A percentile compares a stretch with the other conserved stretches of the same genome.
Conservation (phyloP, 2,888 invertebrate species). For the Nymphalis polychloros region DNA sequence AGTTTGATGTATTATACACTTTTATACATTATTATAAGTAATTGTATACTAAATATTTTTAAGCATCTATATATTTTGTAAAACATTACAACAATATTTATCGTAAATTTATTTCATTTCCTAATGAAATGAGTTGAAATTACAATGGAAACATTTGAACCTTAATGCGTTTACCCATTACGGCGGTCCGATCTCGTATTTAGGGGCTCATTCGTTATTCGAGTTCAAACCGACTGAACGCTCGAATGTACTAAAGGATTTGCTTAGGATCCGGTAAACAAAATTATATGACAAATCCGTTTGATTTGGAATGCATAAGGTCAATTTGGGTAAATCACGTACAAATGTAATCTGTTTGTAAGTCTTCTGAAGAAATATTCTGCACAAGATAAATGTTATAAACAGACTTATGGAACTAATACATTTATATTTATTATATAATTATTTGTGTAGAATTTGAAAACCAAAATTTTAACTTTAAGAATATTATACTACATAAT, state of each 20-base stretch:
- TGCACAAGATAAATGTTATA: too few relatives aligned
- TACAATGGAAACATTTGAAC: constrained; percentile 39
- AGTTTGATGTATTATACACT: too few relatives aligned
- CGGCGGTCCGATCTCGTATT: constrained; percentile 32
- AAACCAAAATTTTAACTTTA: too few relatives aligned
- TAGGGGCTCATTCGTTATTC: constrained; percentile 35
- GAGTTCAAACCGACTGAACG: constrained; percentile 13
- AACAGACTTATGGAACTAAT: too few relatives aligned
- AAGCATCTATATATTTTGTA: not conserved
- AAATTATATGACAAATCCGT: constrained; percentile 18
- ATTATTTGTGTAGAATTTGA: too few relatives aligned
- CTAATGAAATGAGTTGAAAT: constrained; percentile 31
- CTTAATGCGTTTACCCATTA: constrained; percentile 42
- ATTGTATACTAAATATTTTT: too few relatives aligned
- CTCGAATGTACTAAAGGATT: constrained; percentile 24
- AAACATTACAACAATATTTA: constrained; percentile 11
- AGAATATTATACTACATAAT: too few relatives aligned
- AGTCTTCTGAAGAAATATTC: too few relatives aligned
- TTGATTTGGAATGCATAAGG: not conserved
- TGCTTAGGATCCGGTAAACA: constrained; percentile 12
- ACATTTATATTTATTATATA: too few relatives aligned
- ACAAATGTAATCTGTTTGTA: too few relatives aligned
- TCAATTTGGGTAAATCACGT: not conserved
- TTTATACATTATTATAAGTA: too few relatives aligned
- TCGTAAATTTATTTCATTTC: constrained; percentile 31